Evolutionary conservation across 2,113 vertebrate species (phyloP), one percentile per base, ranked within the genome.

Genomic region (Oreochromis niloticus): DNA sequence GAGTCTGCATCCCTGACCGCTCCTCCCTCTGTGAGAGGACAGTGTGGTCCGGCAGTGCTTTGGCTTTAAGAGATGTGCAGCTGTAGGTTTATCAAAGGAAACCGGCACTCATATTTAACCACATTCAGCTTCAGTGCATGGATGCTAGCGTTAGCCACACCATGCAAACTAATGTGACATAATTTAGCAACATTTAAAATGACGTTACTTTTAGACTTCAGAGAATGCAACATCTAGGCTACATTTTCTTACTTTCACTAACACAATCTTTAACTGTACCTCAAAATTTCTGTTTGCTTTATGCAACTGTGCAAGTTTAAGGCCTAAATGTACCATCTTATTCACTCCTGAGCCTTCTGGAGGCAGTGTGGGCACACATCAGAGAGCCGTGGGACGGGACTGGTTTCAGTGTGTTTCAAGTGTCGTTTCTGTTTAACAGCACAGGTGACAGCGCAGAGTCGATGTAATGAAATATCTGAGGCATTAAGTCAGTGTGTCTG

Each of bases 401-500:
- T 5, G 27, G 78, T 81, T 16, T 63, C 52, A 17, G 3, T 27
- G 22, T 1, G 13, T 4, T 55, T 55, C 52, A 88, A 32, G 54
- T 63, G 84, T 88, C 80, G 8, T 22, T 22, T 61, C 17, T 19
- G 81, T 84, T 85, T 43, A 80, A 39, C 24, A 85, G 32, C 81
- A 7, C 52, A 82, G 50, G 34, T 12, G 34, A 59, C 54, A 54
- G 82, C 24, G 2, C 27, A 12, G 13, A 83, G 27, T 39, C n/a
- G 2, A 43, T 17, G 9, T 78, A 36, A 83, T 80, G 16, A 84
- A 59, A 80, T 24, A 48, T 55, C 83, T 17, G 87, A 82, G 50
- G 83, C 90, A n/a, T 24, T 24, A 43, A 90, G 55, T 61, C 22
- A 66, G 13, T 1, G 8, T 4, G 80, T 91, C 80, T 89, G 85